These are phyloP conservation scores for Rhinoderma darwinii DNA, from an alignment of 2,113 vertebrate species.

Conservation along the genomic window DNA sequence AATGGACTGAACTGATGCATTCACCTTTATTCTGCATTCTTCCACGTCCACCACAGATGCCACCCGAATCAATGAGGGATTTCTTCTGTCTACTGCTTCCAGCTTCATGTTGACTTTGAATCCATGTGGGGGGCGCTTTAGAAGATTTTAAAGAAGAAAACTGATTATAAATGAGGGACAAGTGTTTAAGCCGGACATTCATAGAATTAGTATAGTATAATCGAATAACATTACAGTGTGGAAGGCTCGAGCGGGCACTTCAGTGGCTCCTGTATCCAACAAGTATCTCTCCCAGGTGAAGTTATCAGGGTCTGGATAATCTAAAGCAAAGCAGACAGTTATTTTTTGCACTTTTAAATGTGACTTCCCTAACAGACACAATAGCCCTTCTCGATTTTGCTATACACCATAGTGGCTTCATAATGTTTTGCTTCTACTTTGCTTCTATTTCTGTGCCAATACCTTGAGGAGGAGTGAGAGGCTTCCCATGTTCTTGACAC, in stretches of 20 bases:
- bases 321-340: constrained; percentile 66
- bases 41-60: constrained; percentile 92
- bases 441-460: background rate
- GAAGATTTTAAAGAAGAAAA: background rate
- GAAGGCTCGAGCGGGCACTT: constrained; percentile 88
- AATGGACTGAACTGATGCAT: background rate
- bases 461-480: constrained; percentile 97
- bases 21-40: constrained; percentile 93
- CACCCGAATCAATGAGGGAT: constrained; percentile 89
- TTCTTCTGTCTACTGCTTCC: constrained; percentile 93
- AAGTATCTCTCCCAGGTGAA: constrained; percentile 95
- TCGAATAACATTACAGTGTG: constrained; percentile 77
- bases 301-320: constrained; percentile 88
- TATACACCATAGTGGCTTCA: background rate
- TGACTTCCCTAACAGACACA: background rate
- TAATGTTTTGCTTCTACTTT: background rate
- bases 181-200: background rate
- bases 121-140: constrained; percentile 83
- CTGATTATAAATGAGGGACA: background rate
- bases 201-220: background rate
- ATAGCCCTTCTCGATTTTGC: background rate
- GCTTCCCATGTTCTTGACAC: constrained; percentile 92
- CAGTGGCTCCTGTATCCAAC: constrained; percentile 87
- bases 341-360: background rate
- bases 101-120: constrained; percentile 95